These are phyloP conservation scores for Pollimyrus isidori DNA, from an alignment of 2,113 vertebrate genomes.

Conservation along the genomic window DNA sequence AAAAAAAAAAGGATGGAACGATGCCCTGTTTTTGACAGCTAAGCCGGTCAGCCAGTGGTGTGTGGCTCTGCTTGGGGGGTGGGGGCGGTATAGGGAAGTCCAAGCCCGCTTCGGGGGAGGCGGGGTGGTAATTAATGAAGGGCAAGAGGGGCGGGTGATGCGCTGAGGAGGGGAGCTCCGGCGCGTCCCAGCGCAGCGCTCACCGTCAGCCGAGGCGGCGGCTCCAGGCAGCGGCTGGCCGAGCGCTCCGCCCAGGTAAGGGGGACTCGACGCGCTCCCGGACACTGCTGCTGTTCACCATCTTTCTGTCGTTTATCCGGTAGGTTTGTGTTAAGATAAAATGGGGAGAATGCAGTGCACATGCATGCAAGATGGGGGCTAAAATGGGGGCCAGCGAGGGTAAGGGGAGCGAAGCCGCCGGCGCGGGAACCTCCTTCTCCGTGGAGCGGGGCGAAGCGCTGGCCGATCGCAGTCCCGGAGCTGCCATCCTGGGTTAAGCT, in stretches of 20 bases:
- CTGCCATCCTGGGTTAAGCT: neutral
- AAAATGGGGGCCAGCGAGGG: neutral
- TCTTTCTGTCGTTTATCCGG: neutral
- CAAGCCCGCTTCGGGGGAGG: neutral
- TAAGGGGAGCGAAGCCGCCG: neutral
- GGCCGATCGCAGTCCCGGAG: neutral
- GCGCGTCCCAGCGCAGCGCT: neutral
- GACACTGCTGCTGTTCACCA: neutral
- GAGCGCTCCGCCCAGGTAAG: conserved; percentile 61
- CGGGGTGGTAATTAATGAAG: neutral
- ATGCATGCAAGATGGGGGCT: neutral
- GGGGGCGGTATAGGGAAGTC: neutral
- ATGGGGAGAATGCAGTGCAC: neutral
- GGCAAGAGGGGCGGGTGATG: neutral
- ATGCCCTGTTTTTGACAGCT: neutral
- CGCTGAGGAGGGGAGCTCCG: neutral
- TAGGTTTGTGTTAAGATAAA: neutral
- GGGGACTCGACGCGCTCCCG: conserved; percentile 30
- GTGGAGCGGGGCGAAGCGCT: neutral
- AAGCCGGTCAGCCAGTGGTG: neutral
- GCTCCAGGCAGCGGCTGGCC: neutral
- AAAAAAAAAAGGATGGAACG: neutral
- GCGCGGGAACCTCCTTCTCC: conserved; percentile 12
- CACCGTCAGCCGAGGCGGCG: neutral
- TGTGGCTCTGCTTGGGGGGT: neutral